Conservation (phyloP, 2,113 vertebrate genomes). For the Microcebus griseorufus region DNA sequence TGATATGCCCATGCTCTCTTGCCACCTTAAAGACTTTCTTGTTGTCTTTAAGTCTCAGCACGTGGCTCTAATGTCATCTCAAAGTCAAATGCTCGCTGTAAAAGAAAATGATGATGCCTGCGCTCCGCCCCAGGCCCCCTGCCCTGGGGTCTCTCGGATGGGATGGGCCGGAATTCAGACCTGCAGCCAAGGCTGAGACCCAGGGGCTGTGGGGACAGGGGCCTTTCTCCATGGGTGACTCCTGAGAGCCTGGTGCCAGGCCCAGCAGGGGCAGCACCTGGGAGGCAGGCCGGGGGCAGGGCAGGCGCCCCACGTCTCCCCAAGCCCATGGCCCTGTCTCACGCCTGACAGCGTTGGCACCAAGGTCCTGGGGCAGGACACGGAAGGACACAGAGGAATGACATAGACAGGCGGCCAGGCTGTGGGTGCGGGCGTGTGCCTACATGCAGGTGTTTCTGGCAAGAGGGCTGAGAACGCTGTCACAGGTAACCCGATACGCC, state of each 20-base stretch:
- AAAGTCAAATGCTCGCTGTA: too few species aligned
- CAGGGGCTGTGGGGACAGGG: background rate
- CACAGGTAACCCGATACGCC: rapidly evolving
- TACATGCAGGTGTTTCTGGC: background rate
- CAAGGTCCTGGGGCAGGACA: background rate
- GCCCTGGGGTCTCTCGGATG: background rate
- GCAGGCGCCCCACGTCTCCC: background rate
- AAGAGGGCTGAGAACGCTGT: rapidly evolving
- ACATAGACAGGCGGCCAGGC: too few species aligned
- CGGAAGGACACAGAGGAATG: background rate
- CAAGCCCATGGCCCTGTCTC: background rate
- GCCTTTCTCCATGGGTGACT: rapidly evolving
- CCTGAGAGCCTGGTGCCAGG: background rate
- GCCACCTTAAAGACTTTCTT: background rate
- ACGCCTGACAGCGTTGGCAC: rapidly evolving
- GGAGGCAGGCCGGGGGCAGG: too few species aligned
- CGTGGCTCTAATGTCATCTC: background rate
- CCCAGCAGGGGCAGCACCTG: background rate
- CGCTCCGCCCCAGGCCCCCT: background rate
- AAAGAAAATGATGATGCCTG: background rate
- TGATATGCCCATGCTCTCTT: too few species aligned
- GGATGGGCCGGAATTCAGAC: too few species aligned
- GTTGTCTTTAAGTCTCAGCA: too few species aligned
- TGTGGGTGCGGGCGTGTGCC: background rate
- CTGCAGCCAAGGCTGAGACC: too few species aligned